Evolutionary conservation across 1,140 invertebrate genomes (phyloP).

Genomic region (Dufourea novaeangliae): DNA sequence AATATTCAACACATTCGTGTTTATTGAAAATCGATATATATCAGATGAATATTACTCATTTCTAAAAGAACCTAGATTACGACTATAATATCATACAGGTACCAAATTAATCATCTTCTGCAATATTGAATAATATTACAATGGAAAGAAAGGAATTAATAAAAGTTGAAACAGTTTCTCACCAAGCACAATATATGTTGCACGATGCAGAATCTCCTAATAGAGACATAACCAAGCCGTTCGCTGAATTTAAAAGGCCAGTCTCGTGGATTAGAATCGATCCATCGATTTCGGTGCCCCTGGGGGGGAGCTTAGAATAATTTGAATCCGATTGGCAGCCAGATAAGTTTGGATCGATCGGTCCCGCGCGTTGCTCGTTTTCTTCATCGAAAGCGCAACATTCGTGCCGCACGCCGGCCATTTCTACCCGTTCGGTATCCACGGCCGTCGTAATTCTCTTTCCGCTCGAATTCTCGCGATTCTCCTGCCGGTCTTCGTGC

Average conservation of each 20-base stretch:
- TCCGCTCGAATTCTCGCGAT: conserved; percentile 69
- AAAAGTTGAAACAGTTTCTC: neutral
- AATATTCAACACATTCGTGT: too few relatives aligned
- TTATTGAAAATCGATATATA: too few relatives aligned
- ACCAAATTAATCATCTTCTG: too few relatives aligned
- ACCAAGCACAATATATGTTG: neutral
- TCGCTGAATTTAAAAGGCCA: neutral
- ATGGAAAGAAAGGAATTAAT: neutral
- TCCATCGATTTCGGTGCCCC: conserved; percentile 20
- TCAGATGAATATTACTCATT: too few relatives aligned
- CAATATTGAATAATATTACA: too few relatives aligned
- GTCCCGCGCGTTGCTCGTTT: neutral
- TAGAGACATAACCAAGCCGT: conserved; percentile 8
- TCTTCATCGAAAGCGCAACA: neutral
- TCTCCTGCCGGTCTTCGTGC: conserved; percentile 31
- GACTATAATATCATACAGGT: too few relatives aligned
- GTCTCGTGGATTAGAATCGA: conserved; percentile 32
- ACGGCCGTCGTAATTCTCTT: conserved; percentile 59
- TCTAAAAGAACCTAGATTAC: too few relatives aligned
- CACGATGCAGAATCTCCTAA: neutral
- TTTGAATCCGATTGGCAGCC: conserved; percentile 41
- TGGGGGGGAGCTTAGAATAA: conserved; percentile 35
- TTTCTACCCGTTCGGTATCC: conserved; percentile 35
- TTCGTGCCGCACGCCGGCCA: conserved; percentile 19
- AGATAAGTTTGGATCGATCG: conserved; percentile 32